These are phyloP conservation scores for Pempheris klunzingeri DNA, from an alignment of 2,797 vertebrate genomes.

Conservation along the genomic window DNA sequence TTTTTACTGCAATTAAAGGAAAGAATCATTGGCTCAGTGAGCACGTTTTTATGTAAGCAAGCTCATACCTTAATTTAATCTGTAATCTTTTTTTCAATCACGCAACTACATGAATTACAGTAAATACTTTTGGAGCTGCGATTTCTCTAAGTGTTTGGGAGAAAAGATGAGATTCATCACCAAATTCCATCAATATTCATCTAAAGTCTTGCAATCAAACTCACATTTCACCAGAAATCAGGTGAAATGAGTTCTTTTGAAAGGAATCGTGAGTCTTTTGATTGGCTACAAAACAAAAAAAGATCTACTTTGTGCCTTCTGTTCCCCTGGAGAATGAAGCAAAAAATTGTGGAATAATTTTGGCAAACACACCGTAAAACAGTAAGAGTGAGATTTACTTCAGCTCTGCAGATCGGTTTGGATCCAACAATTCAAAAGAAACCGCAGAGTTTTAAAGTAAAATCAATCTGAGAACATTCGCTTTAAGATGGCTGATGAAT, in stretches of 20 bases:
- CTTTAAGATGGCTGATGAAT: slow-evolving; percentile 41
- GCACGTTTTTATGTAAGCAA: no score
- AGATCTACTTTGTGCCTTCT: background rate
- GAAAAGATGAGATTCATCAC: no score
- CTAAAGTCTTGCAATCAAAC: background rate
- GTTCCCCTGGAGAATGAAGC: background rate
- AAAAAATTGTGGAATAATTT: background rate
- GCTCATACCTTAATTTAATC: no score
- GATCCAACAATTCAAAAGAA: background rate
- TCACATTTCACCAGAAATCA: background rate
- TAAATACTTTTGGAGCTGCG: no score
- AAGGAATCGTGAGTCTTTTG: background rate
- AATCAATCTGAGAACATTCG: slow-evolving; percentile 19
- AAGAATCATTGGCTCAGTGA: no score
- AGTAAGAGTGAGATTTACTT: background rate
- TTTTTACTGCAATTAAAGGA: background rate
- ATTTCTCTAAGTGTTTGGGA: no score
- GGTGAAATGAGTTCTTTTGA: background rate
- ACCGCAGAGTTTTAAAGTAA: slow-evolving; percentile 5
- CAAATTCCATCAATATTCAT: background rate
- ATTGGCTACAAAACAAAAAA: background rate
- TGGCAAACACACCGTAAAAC: background rate
- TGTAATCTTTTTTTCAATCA: no score
- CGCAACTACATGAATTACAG: no score
- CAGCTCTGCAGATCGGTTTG: slow-evolving; percentile 8